Conservation (phyloP, 2,113 vertebrate species). For the Eulemur rufifrons region DNA sequence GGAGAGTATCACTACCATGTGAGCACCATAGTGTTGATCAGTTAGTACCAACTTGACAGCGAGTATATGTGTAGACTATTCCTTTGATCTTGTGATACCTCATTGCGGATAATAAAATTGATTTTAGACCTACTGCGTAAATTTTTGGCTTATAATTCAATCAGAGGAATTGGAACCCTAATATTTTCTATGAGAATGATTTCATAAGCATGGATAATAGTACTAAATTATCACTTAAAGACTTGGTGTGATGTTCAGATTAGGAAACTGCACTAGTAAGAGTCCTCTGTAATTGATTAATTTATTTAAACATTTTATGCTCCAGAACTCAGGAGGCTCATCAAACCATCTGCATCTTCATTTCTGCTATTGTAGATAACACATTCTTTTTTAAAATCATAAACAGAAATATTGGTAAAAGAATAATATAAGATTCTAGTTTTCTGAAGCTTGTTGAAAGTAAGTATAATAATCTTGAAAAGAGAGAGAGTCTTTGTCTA, state of each 20-base stretch:
- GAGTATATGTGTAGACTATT: no score
- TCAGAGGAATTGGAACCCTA: conserved; percentile 19
- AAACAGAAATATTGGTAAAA: conserved; percentile 20
- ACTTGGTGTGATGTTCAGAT: background rate
- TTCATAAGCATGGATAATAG: conserved; percentile 6
- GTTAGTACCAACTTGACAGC: no score
- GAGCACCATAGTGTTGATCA: no score
- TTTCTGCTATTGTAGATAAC: background rate
- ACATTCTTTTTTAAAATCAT: conserved; percentile 7
- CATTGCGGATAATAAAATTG: background rate
- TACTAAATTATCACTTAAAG: conserved; percentile 25
- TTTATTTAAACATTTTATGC: background rate
- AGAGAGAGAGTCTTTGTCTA: background rate
- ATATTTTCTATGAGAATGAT: conserved; percentile 39
- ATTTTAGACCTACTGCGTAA: conserved; percentile 12
- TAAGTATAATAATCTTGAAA: conserved; percentile 16
- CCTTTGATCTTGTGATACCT: no score
- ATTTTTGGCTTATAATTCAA: conserved; percentile 10
- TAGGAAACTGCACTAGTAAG: background rate
- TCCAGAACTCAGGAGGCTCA: background rate
- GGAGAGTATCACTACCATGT: no score
- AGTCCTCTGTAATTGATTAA: conserved; percentile 28
- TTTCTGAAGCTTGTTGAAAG: conserved; percentile 48
- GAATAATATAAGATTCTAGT: conserved; percentile 13
- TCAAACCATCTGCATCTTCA: background rate